phyloP scores from a whole-genome alignment of 2,797 vertebrate species.

The Myotis findleyi region DNA sequence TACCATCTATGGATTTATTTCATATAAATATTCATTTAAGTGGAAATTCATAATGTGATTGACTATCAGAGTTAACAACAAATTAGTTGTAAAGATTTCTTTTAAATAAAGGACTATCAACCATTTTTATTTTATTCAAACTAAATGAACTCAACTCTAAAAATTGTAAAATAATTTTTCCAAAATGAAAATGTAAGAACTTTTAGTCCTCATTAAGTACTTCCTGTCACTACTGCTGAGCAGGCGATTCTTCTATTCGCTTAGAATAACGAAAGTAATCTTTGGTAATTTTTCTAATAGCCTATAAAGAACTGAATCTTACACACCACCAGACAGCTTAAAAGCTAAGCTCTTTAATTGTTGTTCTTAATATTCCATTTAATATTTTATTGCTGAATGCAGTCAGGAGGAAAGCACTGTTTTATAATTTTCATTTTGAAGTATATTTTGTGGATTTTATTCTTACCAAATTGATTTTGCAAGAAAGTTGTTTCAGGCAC shows the following conservation, averaged over 20 bases:
- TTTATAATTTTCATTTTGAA: slow-evolving; percentile 76
- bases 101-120: neutral
- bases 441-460: slow-evolving; percentile 58
- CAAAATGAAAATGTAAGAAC: slow-evolving; percentile 23
- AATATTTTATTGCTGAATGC: slow-evolving; percentile 64
- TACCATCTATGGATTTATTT: neutral
- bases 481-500: slow-evolving; percentile 47
- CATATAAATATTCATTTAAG: neutral
- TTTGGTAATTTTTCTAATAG: slow-evolving; percentile 74
- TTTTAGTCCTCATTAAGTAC: slow-evolving; percentile 41
- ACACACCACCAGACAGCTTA: slow-evolving; percentile 59
- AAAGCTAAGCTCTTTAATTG: slow-evolving; percentile 75
- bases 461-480: slow-evolving; percentile 69
- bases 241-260: slow-evolving; percentile 3
- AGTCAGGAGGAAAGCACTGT: slow-evolving; percentile 51
- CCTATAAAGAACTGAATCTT: slow-evolving; percentile 67
- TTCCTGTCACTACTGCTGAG: slow-evolving; percentile 42
- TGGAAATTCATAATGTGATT: slow-evolving; percentile 1
- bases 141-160: slow-evolving; percentile 23
- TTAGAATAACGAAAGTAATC: slow-evolving; percentile 63
- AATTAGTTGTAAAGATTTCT: neutral
- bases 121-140: neutral
- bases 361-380: slow-evolving; percentile 73
- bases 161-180: slow-evolving; percentile 16
- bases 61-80: neutral